Percentiles rank a stretch among this genome's conserved stretches.
Evolutionary conservation across 2,888 invertebrate genomes (phyloP).

Genomic region (Conops quadrifasciatus): DNA sequence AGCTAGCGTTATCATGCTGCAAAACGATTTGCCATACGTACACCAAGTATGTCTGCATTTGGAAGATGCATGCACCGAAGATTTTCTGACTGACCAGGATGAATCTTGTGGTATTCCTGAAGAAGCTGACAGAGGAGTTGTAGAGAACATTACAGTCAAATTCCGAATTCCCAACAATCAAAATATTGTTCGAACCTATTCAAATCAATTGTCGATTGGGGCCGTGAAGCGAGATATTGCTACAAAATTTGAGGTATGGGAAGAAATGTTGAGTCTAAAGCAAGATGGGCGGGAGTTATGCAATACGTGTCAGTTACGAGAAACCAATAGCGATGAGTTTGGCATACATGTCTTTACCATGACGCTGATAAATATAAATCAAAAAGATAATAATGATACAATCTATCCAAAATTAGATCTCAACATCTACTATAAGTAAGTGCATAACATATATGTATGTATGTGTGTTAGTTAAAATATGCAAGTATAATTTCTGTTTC

Average conservation of each 20-base stretch:
- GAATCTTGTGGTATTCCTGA: constrained; percentile 18
- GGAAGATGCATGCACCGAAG: too few relatives aligned
- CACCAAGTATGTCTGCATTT: too few relatives aligned
- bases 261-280: constrained; percentile 67
- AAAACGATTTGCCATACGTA: too few relatives aligned
- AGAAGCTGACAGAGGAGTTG: constrained; percentile 46
- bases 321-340: constrained; percentile 57
- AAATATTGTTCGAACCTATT: constrained; percentile 62
- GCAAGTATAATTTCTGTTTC: not conserved
- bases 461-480: too few relatives aligned
- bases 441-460: too few relatives aligned
- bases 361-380: constrained; percentile 40
- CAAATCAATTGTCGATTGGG: constrained; percentile 66
- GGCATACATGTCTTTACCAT: constrained; percentile 61
- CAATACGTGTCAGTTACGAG: constrained; percentile 52
- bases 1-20: too few relatives aligned
- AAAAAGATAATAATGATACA: constrained; percentile 24
- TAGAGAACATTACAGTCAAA: constrained; percentile 63
- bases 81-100: too few relatives aligned
- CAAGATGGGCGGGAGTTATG: constrained; percentile 65
- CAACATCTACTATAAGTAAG: constrained; percentile 63
- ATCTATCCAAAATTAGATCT: constrained; percentile 52
- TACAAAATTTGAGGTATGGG: constrained; percentile 69
- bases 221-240: constrained; percentile 72
- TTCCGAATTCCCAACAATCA: constrained; percentile 58